Base-by-base conservation (phyloP, 23 tunicate species). In the Trididemnum miniatum region DNA sequence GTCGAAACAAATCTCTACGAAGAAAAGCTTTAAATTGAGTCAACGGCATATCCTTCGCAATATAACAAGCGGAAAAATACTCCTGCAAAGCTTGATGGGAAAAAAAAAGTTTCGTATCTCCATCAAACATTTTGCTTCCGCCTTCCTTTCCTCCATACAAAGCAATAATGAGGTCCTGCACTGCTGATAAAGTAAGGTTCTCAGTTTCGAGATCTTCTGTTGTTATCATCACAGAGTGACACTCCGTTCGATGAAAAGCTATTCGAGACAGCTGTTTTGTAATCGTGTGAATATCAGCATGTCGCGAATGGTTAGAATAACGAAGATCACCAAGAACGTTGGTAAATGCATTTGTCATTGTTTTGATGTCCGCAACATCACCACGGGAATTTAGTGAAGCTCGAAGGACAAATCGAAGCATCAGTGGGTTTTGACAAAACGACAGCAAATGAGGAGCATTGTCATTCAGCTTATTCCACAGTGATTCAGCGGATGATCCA, bases 81-180 rank as follows among this genome's bases (percentile, higher is more conserved):
- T n/a, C n/a, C n/a, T n/a, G n/a, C n/a, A n/a, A n/a, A n/a, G n/a
- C n/a, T n/a, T n/a, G n/a, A n/a, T n/a, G n/a, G n/a, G n/a, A n/a
- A n/a, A n/a, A n/a, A n/a, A n/a, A n/a, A n/a, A 64, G 27, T 64
- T 26, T 9, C 20, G 30, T 5, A 5, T 64, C 9, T 64, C 71
- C 25, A n/a, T 64, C 30, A 24, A 23, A 5, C n/a, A 12, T n/a
- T n/a, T 64, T 64, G 27, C n/a, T n/a, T n/a, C n/a, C n/a, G n/a
- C n/a, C n/a, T n/a, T n/a, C n/a, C n/a, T n/a, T n/a, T n/a, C n/a
- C n/a, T n/a, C n/a, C 25, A n/a, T 26, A n/a, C 30, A 15, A 15
- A 5, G 30, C 71, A 12, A 64, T 24, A 23, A 64, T 64, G 24
- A 64, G 7, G 71, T 64, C 71, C n/a, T 64, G 71, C 71, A n/a